These are phyloP conservation scores for Pogonocherus hispidulus DNA, from an alignment of 2,888 invertebrate genomes.

Conservation along the genomic window DNA sequence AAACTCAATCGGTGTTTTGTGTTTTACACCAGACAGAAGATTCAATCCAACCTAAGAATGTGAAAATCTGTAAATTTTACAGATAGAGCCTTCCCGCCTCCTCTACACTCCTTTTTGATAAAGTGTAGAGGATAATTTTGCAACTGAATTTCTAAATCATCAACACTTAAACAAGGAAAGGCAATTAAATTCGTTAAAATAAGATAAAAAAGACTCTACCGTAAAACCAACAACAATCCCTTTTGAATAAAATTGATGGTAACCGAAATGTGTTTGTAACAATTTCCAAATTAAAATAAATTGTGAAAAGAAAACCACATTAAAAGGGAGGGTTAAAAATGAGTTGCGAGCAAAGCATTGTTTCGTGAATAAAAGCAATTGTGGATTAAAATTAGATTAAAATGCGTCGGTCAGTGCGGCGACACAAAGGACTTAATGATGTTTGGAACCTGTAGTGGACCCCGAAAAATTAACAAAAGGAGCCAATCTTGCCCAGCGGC, in stretches of 20 bases:
- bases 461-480: slow-evolving; percentile 12
- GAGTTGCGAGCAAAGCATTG: slow-evolving; percentile 45
- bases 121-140: too few relatives aligned
- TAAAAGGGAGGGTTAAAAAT: slow-evolving; percentile 53
- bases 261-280: slow-evolving; percentile 44
- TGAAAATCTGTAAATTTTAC: too few relatives aligned
- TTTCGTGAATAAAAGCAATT: slow-evolving; percentile 49
- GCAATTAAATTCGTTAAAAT: slow-evolving; percentile 29
- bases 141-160: neutral
- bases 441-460: slow-evolving; percentile 28
- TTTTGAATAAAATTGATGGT: slow-evolving; percentile 48
- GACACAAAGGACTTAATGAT: slow-evolving; percentile 49
- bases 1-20: too few relatives aligned
- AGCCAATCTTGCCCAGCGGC: neutral
- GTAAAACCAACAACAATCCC: slow-evolving; percentile 43
- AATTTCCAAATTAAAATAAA: slow-evolving; percentile 54
- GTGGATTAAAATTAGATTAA: slow-evolving; percentile 39
- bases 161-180: slow-evolving; percentile 13
- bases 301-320: slow-evolving; percentile 52
- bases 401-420: slow-evolving; percentile 36
- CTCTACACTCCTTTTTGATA: too few relatives aligned
- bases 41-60: too few relatives aligned
- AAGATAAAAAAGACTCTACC: slow-evolving; percentile 6
- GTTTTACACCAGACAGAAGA: too few relatives aligned
- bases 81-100: too few relatives aligned